Conservation (phyloP, 2,797 vertebrate species). For the Acestrorhynchus altus region DNA sequence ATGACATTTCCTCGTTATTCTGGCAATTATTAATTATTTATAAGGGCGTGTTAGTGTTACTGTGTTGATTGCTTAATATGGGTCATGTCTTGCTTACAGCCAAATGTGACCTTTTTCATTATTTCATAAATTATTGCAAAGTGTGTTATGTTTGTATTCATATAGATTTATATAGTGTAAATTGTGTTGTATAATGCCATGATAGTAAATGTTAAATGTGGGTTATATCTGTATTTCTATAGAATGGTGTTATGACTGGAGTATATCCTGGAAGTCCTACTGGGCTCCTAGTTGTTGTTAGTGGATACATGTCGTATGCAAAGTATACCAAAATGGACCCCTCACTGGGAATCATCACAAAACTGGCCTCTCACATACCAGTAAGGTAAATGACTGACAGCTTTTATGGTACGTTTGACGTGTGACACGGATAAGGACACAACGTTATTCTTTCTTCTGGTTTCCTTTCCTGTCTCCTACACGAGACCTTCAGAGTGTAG, state of each 20-base stretch:
- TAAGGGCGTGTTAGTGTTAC: background rate
- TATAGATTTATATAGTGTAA: background rate
- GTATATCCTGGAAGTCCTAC: conserved; percentile 95
- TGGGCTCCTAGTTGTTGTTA: conserved; percentile 92
- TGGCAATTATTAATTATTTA: background rate
- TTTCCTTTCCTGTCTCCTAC: background rate
- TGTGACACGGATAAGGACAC: background rate
- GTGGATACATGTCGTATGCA: conserved; percentile 90
- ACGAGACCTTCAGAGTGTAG: background rate
- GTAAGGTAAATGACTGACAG: conserved; percentile 72
- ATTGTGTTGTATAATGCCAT: conserved; percentile 3
- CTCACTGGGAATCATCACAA: conserved; percentile 88
- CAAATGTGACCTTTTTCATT: background rate
- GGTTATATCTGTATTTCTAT: conserved; percentile 58
- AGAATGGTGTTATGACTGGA: conserved; percentile 92
- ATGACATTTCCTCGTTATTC: background rate
- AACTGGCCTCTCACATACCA: conserved; percentile 76
- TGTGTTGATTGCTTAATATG: conserved; percentile 3
- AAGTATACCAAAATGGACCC: conserved; percentile 90
- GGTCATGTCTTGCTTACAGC: background rate
- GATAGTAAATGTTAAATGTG: background rate
- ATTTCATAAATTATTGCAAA: background rate
- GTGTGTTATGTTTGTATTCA: background rate
- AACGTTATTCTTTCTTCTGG: too few relatives aligned
- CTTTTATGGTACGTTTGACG: background rate